phyloP scores from a whole-genome alignment of 2,888 invertebrate species.

The Lasioglossum morio region DNA sequence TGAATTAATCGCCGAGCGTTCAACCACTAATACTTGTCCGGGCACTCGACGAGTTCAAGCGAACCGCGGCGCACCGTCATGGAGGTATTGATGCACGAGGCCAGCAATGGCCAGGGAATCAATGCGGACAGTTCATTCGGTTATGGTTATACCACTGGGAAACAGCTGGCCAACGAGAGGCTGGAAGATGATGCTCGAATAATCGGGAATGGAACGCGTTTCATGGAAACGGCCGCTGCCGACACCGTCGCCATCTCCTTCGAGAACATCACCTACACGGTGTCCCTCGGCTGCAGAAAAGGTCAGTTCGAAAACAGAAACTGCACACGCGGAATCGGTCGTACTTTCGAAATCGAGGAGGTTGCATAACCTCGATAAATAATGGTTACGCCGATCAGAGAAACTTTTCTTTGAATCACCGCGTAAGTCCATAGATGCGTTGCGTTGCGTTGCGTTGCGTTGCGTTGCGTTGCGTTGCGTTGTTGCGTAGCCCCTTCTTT shows the following conservation, averaged over 20 bases:
- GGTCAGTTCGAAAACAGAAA: conserved; percentile 85
- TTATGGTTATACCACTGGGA: conserved; percentile 14
- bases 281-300: conserved; percentile 90
- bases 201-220: not conserved
- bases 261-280: conserved; percentile 90
- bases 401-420: not conserved
- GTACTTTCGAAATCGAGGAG: not conserved
- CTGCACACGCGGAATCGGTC: not conserved
- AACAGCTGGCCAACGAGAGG: conserved; percentile 9
- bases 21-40: conserved; percentile 18
- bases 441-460: no score
- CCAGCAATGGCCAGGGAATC: conserved; percentile 68
- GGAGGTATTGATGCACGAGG: conserved; percentile 83
- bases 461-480: no score
- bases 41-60: conserved; percentile 31
- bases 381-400: not conserved
- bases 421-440: not conserved
- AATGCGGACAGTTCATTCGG: conserved; percentile 13
- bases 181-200: not conserved
- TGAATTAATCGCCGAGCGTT: conserved; percentile 27
- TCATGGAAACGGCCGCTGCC: conserved; percentile 29
- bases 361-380: not conserved
- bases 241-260: conserved; percentile 90
- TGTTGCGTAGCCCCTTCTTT: not conserved
- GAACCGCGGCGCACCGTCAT: conserved; percentile 60